Evolutionary conservation across 2,797 vertebrate genomes (phyloP).

Genomic region (Sebastes elongatus): DNA sequence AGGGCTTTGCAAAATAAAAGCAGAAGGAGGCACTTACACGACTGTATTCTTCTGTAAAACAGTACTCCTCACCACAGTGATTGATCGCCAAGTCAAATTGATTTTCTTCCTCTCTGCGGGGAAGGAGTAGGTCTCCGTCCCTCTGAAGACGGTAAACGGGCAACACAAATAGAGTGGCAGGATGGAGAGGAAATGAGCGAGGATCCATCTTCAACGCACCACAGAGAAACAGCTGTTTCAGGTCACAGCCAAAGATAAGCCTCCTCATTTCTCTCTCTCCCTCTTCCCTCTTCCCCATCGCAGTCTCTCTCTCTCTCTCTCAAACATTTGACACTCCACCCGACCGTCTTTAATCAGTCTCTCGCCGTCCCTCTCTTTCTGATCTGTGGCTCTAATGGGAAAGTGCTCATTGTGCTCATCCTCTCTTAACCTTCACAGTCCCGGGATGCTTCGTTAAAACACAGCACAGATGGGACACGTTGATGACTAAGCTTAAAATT

Average conservation of each 20-base stretch:
- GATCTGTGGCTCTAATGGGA: slow-evolving; percentile 48
- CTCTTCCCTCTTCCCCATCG: slow-evolving; percentile 13
- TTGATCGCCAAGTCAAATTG: slow-evolving; percentile 61
- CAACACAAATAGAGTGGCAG: slow-evolving; percentile 77
- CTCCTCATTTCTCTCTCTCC: slow-evolving; percentile 54
- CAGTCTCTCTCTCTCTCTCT: slow-evolving; percentile 28
- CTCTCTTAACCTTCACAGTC: slow-evolving; percentile 77
- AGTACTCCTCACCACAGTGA: slow-evolving; percentile 40
- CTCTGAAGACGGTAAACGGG: slow-evolving; percentile 69
- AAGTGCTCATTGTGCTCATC: slow-evolving; percentile 62
- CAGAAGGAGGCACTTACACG: slow-evolving; percentile 21
- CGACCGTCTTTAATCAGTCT: slow-evolving; percentile 61
- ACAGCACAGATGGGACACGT: slow-evolving; percentile 75
- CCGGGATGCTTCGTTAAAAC: slow-evolving; percentile 65
- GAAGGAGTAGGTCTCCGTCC: slow-evolving; percentile 67
- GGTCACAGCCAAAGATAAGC: slow-evolving; percentile 80
- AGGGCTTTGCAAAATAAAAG: slow-evolving; percentile 29
- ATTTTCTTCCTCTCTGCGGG: slow-evolving; percentile 61
- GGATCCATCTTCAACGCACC: slow-evolving; percentile 78
- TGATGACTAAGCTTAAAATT: slow-evolving; percentile 80
- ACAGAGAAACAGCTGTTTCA: slow-evolving; percentile 82
- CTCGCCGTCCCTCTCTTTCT: slow-evolving; percentile 34
- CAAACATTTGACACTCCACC: slow-evolving; percentile 48
- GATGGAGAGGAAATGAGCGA: slow-evolving; percentile 76
- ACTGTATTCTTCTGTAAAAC: slow-evolving; percentile 20